Conservation (phyloP, 2,797 vertebrate species). For the Diplodus sargus region DNA sequence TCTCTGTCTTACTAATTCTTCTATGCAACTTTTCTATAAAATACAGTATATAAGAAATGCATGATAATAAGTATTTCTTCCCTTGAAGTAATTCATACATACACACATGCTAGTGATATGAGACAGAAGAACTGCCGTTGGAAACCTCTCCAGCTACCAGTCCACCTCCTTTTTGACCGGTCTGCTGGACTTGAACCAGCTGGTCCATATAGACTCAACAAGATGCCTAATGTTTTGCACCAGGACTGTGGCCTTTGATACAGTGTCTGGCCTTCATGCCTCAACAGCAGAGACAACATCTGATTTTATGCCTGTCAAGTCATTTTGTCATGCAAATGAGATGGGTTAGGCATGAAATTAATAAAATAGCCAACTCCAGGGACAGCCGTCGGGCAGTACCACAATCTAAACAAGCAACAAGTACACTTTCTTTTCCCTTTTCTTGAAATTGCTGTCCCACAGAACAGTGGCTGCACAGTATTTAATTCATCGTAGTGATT, state of each 20-base stretch:
- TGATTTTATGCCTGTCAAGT: constrained; percentile 57
- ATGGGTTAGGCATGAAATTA: constrained; percentile 58
- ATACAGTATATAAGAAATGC: too few relatives aligned
- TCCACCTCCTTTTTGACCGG: too few relatives aligned
- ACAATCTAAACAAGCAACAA: constrained; percentile 21
- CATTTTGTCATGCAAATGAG: constrained; percentile 62
- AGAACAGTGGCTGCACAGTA: background rate
- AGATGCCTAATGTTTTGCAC: constrained; percentile 16
- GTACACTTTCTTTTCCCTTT: background rate
- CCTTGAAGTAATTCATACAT: too few relatives aligned
- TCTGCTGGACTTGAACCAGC: too few relatives aligned
- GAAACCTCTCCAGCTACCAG: too few relatives aligned
- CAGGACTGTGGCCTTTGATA: constrained; percentile 8
- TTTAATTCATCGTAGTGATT: background rate
- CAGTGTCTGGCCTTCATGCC: constrained; percentile 28
- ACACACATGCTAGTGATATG: too few relatives aligned
- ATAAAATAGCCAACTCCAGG: constrained; percentile 21
- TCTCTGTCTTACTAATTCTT: too few relatives aligned
- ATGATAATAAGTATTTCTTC: too few relatives aligned
- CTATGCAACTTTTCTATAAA: too few relatives aligned
- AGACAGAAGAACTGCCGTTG: too few relatives aligned
- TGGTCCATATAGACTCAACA: background rate
- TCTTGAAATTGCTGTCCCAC: background rate
- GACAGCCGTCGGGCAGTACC: constrained; percentile 27
- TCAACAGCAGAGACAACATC: constrained; percentile 13